A percentile compares a stretch with the other conserved stretches of the same genome.
Conservation (phyloP, 1,140 invertebrate genomes). For the Drosophila tristis region DNA sequence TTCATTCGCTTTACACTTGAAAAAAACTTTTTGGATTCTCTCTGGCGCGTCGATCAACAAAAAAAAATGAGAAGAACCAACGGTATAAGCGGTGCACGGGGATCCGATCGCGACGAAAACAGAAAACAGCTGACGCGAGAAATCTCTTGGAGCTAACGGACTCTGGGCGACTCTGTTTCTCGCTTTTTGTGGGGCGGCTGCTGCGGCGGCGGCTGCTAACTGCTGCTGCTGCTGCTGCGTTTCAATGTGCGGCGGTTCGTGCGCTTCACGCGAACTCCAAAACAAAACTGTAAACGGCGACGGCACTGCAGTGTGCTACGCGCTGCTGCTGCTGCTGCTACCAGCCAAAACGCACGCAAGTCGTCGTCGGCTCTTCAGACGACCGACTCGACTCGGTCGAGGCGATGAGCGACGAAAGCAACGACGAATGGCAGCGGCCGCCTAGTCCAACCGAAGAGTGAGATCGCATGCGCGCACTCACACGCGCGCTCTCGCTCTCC, state of each 20-base stretch:
- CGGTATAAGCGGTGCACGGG: slow-evolving; percentile 30
- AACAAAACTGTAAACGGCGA: slow-evolving; percentile 76
- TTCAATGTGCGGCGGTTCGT: slow-evolving; percentile 26
- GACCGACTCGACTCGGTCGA: too few species aligned
- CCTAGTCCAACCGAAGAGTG: too few species aligned
- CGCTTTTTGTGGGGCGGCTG: slow-evolving; percentile 16
- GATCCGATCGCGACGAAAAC: too few species aligned
- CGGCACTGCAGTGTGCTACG: slow-evolving; percentile 25
- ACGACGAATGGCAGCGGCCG: too few species aligned
- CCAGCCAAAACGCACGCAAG: background rate
- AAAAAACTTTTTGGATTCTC: slow-evolving; percentile 43
- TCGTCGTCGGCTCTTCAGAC: too few species aligned
- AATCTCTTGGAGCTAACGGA: too few species aligned
- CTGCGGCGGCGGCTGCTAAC: too few species aligned
- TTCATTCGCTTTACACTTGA: slow-evolving; percentile 14
- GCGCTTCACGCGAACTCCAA: slow-evolving; percentile 74
- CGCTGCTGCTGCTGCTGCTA: slow-evolving; percentile 21
- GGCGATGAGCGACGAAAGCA: slow-evolving; percentile 30
- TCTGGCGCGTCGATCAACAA: slow-evolving; percentile 26
- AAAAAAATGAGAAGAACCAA: slow-evolving; percentile 35
- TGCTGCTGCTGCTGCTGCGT: too few species aligned
- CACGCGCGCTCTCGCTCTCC: slow-evolving; percentile 26
- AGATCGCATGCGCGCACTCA: slow-evolving; percentile 62
- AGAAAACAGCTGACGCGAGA: too few species aligned
- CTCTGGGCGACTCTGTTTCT: background rate